A percentile compares a stretch with the other conserved stretches of the same genome.
Conservation (phyloP, 1,140 invertebrate species). For the Musca domestica region DNA sequence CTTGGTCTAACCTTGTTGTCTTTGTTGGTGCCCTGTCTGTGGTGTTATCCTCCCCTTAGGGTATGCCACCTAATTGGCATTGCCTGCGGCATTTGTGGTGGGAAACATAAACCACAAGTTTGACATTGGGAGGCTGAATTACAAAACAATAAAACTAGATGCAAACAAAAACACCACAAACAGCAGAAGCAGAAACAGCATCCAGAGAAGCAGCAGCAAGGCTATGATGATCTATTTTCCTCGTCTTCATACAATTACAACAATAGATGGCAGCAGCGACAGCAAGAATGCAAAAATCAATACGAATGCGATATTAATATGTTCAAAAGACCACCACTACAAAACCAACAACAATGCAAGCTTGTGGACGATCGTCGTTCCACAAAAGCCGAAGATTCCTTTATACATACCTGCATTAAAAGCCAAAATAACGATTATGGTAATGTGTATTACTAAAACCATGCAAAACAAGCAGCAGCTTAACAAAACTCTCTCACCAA, state of each 20-base stretch:
- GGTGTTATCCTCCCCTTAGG: conserved; percentile 85
- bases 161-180: conserved; percentile 7
- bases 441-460: conserved; percentile 8
- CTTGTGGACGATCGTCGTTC: too few species aligned
- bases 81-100: conserved; percentile 77
- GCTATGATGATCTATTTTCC: conserved; percentile 17
- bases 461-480: not conserved
- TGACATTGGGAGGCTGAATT: conserved; percentile 54
- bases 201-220: conserved; percentile 11
- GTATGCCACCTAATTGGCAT: conserved; percentile 81
- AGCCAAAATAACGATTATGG: conserved; percentile 1
- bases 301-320: conserved; percentile 9
- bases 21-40: conserved; percentile 86
- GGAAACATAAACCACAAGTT: conserved; percentile 69
- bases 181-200: too few species aligned
- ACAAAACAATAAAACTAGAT: conserved; percentile 41
- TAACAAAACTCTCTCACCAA: not conserved
- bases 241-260: conserved; percentile 18
- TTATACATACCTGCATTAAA: not conserved
- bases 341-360: not conserved
- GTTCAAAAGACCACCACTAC: not conserved
- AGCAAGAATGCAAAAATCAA: conserved; percentile 24
- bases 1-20: conserved; percentile 80
- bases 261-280: conserved; percentile 22
- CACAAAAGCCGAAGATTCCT: conserved; percentile 10